Evolutionary conservation across 2,797 vertebrate species (phyloP).

Genomic region (Pterois miles): DNA sequence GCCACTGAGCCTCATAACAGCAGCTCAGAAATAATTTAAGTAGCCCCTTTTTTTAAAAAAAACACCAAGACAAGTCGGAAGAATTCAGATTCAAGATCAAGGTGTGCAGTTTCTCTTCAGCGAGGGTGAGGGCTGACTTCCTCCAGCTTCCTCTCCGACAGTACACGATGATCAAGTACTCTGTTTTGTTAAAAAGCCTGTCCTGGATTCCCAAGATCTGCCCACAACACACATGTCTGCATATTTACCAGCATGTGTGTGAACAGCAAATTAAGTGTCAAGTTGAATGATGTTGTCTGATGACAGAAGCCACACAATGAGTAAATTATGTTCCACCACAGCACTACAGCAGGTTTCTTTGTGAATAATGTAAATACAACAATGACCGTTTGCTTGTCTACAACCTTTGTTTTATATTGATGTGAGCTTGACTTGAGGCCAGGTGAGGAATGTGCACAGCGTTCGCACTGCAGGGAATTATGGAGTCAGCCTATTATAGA

Average conservation of each 20-base stretch:
- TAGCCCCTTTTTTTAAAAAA: conserved; percentile 55
- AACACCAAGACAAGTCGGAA: conserved; percentile 62
- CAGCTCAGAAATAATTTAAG: conserved; percentile 76
- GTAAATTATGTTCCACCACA: conserved; percentile 25
- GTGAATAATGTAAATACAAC: conserved; percentile 50
- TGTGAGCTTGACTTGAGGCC: conserved; percentile 25
- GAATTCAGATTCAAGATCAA: conserved; percentile 73
- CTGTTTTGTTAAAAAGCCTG: conserved; percentile 67
- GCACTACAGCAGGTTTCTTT: conserved; percentile 21
- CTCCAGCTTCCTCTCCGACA: conserved; percentile 17
- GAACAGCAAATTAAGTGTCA: conserved; percentile 66
- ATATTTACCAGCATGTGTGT: conserved; percentile 56
- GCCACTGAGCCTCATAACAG: conserved; percentile 61
- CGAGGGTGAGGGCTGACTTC: conserved; percentile 27
- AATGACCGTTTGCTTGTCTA: conserved; percentile 35
- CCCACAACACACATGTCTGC: conserved; percentile 40
- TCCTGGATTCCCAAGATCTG: conserved; percentile 42
- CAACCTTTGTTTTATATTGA: conserved; percentile 30
- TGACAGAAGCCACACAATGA: conserved; percentile 31
- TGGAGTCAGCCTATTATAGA: conserved; percentile 33
- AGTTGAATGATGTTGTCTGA: conserved; percentile 52
- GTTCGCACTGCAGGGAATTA: conserved; percentile 39
- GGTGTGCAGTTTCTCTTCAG: conserved; percentile 49
- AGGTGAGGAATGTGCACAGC: conserved; percentile 10
- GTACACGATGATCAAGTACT: conserved; percentile 28